Base-by-base conservation (phyloP, 2,113 vertebrate species). In the Phrynosoma blainvillii region DNA sequence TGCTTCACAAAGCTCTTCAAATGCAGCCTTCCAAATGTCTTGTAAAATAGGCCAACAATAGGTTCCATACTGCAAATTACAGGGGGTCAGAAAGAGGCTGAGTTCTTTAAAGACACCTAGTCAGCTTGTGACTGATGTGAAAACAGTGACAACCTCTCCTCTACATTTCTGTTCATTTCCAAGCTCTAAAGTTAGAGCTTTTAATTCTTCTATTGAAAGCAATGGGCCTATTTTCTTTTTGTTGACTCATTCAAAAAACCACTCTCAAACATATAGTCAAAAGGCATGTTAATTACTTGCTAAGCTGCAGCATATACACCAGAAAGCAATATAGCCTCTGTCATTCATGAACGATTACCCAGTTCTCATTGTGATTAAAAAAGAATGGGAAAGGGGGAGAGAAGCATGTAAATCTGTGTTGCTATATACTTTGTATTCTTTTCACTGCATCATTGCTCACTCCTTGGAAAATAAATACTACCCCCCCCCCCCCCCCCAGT, bases 291-390 rank as follows among this genome's bases (percentile, higher is more conserved):
- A 95, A 94, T 93, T 91, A 92, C 62, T 89, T 90, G 54, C 85
- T 86, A 87, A 89, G 92, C 52, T 92, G 86, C 86, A 87, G 91
- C 84, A 85, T 79, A 40, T 88, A 90, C 68, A 85, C 84, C 36
- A 83, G 85, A 94, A 94, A 94, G 85, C 65, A 94, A 79, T 92
- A 93, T 74, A 21, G 18, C 59, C 80, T 89, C 89, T 94, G 93
- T 90, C 87, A 79, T 93, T 89, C 90, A 83, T 91, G 88, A 95
- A 90, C 86, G 85, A 95, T 93, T 91, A 93, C 70, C 68, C 89
- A 92, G 84, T 93, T 94, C 89, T 73, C 54, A 76, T 21, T 80
- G 54, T 90, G 54, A 90, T 87, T 84, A 76, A 87, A 91, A 88
- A 81, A 91, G 25, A n/a, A 32, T 90, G 68, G 10, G 23, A 56